These are phyloP conservation scores for Radopholus similis DNA, from an alignment of 1,140 invertebrate genomes.

Conservation along the genomic window DNA sequence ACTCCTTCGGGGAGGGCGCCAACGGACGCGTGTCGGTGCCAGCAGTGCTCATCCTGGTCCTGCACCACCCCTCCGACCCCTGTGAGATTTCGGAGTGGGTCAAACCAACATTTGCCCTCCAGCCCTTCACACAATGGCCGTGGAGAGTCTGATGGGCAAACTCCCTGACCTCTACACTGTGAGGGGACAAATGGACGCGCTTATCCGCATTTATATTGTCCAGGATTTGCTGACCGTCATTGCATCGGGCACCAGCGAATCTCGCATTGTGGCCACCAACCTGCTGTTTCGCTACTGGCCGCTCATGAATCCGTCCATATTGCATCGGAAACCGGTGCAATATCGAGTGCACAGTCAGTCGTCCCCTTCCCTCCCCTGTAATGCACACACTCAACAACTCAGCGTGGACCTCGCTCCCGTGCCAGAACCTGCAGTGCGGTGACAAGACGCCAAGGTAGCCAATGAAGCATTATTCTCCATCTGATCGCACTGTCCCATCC, in stretches of 20 bases:
- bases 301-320: constrained; percentile 86
- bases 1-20: constrained; percentile 78
- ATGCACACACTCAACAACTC: not conserved
- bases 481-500: not conserved
- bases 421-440: constrained; percentile 43
- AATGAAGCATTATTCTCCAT: not conserved
- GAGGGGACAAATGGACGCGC: constrained; percentile 68
- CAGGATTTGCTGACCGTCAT: constrained; percentile 92
- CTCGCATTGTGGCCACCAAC: constrained; percentile 85
- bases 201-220: constrained; percentile 78
- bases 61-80: constrained; percentile 87
- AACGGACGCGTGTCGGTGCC: constrained; percentile 70
- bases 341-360: constrained; percentile 72
- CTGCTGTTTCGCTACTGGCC: constrained; percentile 98
- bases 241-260: constrained; percentile 87
- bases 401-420: constrained; percentile 47
- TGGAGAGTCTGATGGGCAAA: constrained; percentile 40
- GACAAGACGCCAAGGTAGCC: constrained; percentile 38
- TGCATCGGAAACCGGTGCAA: constrained; percentile 80
- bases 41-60: constrained; percentile 91
- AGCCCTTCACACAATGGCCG: constrained; percentile 54
- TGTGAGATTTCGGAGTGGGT: constrained; percentile 23
- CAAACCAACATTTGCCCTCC: not conserved
- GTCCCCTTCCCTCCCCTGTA: not conserved
- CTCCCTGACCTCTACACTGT: constrained; percentile 8